A percentile compares a stretch with the other conserved stretches of the same genome.
These are phyloP conservation scores for Zapus hudsonius DNA, from an alignment of 2,113 vertebrate genomes.

Conservation along the genomic window DNA sequence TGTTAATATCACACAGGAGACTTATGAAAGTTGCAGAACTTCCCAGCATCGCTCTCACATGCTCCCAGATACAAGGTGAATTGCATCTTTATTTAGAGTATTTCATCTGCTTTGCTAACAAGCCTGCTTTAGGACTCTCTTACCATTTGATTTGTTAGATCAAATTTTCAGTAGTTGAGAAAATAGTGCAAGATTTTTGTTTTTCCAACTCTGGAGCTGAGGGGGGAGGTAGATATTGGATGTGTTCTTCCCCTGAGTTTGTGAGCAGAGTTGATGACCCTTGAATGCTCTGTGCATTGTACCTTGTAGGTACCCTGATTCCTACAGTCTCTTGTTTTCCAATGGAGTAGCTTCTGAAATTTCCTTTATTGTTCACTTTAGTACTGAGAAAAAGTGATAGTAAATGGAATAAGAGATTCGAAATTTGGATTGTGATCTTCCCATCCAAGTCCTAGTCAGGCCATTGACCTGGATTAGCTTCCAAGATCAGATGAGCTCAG, in stretches of 20 bases:
- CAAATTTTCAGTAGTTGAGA: background rate
- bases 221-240: rapidly evolving
- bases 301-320: background rate
- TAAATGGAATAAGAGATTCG: slow-evolving; percentile 79
- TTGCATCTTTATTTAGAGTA: slow-evolving; percentile 28
- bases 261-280: background rate
- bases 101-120: background rate
- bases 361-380: slow-evolving; percentile 76
- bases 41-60: background rate
- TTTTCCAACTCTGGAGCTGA: background rate
- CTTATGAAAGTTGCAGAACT: background rate
- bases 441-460: background rate
- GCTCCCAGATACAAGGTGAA: background rate
- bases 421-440: slow-evolving; percentile 70
- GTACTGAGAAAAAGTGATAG: slow-evolving; percentile 74
- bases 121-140: background rate
- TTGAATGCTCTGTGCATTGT: rapidly evolving
- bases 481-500: background rate
- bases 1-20: background rate
- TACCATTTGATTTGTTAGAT: background rate
- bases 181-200: background rate
- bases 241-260: background rate
- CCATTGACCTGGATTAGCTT: background rate
- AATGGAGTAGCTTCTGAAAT: background rate
- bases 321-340: background rate